Evolutionary conservation across 2,113 vertebrate species (phyloP), one percentile per base, ranked within the genome.

Genomic region (Symphodus melops): DNA sequence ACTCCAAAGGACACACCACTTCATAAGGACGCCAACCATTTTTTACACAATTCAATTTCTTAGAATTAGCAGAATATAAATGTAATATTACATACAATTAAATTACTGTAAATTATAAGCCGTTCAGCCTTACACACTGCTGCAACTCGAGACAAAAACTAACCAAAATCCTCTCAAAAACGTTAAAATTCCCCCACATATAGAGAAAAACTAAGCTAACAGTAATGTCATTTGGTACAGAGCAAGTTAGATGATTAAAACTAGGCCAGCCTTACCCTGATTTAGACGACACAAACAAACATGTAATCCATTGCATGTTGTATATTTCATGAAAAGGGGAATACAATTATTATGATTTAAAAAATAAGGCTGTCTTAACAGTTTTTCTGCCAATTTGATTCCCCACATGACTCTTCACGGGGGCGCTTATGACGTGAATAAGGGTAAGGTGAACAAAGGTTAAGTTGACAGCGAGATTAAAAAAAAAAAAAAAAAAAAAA

Each of bases 31-130:
- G 13, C n/a, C 28, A 44, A 12, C 48, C 11, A 49, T 59, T 21
- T 77, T 11, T 20, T 53, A 3, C 52, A 49, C 1, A 63, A 33
- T 20, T 60, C 39, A 39, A 16, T 39, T 4, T 19, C 14, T 17
- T 48, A 19, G 46, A 48, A 48, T 48, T 48, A 17, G 46, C 46
- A 76, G 9, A 57, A 8, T 39, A 75, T 56, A 51, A 52, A 49
- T 82, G 20, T 5, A 6, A 72, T 72, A 51, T 28, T 1, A 73
- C 53, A 79, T 51, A 57, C 23, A 59, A 78, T 11, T 17, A 2
- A 37, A 36, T 55, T 60, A 42, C 14, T 7, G 46, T 48, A 19
- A 48, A 19, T 48, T 19, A 14, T 48, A 48, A 48, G 5, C 46
- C 3, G 46, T 17, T 19, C 46, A 8, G 16, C 16, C 16, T 48